Base-by-base conservation (phyloP, 2,888 invertebrate species). In the Eurytoma adleriae region DNA sequence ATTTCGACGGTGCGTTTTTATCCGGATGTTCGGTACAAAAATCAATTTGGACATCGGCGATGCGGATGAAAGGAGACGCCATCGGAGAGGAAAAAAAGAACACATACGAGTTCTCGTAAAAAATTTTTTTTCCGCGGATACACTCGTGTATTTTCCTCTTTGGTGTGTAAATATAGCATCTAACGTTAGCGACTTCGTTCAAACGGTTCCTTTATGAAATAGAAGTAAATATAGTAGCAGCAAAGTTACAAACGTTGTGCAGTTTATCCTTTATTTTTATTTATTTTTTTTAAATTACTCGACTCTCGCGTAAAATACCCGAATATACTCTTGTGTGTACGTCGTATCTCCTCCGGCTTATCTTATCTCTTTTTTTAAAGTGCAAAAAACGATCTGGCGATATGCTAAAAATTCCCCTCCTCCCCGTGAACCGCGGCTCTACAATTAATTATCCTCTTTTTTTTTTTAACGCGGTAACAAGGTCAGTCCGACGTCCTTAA, bases 131-230 rank as follows among this genome's bases (percentile, higher is more conserved):
- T 14, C n/a, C 16, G 64, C 59, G 71, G 50, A 57, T 75, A 40
- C 68, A 57, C 62, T 67, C 59, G 52, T 61, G 16, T 75, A n/a
- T 71, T 24, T 24, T 54, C 18, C 59, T 69, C 69, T 77, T 40
- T 56, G 27, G 59, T 78, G 71, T 75, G 72, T 82, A 67, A 67
- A 70, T 80, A 79, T 72, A 76, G 77, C 66, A 57, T 78, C 80
- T 70, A 79, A 83, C 77, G 81, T 80, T 81, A 83, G 72, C 80
- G 68, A 78, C 79, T 82, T 69, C 12, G 62, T 80, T 24, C 77
- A 72, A 69, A 56, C 52, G 72, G 24, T 57, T 77, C 24, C 27
- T 67, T 81, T 71, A 67, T 68, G 67, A 78, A 78, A 61, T 81
- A 78, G 48, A 81, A 75, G 54, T 70, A 75, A 66, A 80, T 40